Evolutionary conservation across 1,140 invertebrate species (phyloP).

Genomic region (Scaptomyza montana): DNA sequence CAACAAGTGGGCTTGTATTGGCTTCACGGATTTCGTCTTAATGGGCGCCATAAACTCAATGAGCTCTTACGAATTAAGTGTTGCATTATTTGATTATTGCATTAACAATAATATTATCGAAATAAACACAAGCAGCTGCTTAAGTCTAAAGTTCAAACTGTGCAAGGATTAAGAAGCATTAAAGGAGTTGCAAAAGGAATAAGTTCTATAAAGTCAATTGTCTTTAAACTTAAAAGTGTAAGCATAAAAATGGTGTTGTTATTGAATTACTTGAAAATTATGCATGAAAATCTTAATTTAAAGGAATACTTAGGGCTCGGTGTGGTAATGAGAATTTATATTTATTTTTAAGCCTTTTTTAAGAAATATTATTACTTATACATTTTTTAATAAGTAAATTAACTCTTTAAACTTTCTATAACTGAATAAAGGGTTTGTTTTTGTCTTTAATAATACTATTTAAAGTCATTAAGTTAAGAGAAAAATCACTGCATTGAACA

Average conservation of each 20-base stretch:
- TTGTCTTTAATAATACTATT: no score
- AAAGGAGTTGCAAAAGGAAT: constrained; percentile 5
- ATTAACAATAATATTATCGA: constrained; percentile 19
- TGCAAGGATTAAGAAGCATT: constrained; percentile 23
- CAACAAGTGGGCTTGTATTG: constrained; percentile 57
- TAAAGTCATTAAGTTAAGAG: no score
- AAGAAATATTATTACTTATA: no score
- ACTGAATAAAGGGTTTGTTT: no score
- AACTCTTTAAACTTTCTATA: no score
- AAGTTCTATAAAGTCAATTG: constrained; percentile 8
- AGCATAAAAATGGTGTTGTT: background rate
- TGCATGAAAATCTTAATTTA: no score
- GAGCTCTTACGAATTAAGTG: constrained; percentile 63
- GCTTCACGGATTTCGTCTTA: constrained; percentile 46
- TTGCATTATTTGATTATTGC: constrained; percentile 29
- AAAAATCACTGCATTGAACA: no score
- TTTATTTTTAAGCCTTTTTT: no score
- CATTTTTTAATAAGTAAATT: no score
- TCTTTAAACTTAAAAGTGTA: constrained; percentile 15
- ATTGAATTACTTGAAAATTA: no score
- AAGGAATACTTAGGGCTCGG: no score
- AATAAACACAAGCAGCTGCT: constrained; percentile 32
- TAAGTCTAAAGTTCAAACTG: constrained; percentile 14
- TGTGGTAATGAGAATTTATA: no score
- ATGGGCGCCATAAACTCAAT: constrained; percentile 33